These are phyloP conservation scores for Rhagophthalmus giganteus DNA, from an alignment of 2,888 invertebrate genomes.

Conservation along the genomic window DNA sequence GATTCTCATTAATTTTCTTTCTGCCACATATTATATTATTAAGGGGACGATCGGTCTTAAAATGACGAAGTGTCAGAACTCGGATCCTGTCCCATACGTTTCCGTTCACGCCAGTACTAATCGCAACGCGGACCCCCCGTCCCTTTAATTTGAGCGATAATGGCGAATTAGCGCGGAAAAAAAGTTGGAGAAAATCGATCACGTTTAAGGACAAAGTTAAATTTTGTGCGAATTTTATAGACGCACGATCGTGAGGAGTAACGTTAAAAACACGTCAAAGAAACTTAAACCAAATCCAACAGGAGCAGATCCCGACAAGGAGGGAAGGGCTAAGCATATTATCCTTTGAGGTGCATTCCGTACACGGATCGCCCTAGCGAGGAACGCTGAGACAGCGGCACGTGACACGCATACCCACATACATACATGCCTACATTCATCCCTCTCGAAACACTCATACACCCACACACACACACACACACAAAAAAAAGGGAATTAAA, in stretches of 20 bases:
- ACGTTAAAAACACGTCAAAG: conserved; percentile 20
- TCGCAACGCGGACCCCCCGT: no score
- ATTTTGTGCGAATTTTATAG: not conserved
- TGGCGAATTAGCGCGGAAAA: no score
- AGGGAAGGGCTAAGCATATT: conserved; percentile 37
- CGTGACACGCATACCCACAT: conserved; percentile 44
- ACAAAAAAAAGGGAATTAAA: conserved; percentile 19
- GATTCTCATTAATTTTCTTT: no score
- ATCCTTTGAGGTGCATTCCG: conserved; percentile 45
- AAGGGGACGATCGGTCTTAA: no score
- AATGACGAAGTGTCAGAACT: no score
- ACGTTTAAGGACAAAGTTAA: not conserved
- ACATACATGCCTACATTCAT: conserved; percentile 25
- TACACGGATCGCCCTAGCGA: conserved; percentile 44
- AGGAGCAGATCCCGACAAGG: conserved; percentile 17
- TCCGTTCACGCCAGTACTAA: no score
- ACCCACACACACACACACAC: conserved; percentile 8
- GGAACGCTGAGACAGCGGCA: conserved; percentile 47
- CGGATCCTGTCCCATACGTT: no score
- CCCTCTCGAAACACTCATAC: conserved; percentile 16
- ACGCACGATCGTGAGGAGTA: not conserved
- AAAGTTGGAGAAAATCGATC: not conserved
- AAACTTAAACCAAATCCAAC: conserved; percentile 19
- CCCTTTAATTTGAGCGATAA: no score
- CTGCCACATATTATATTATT: no score